Percentiles rank a stretch among this genome's conserved stretches.
These are phyloP conservation scores for Pachypanchax playfairii DNA, from an alignment of 2,113 vertebrate genomes.

Conservation along the genomic window DNA sequence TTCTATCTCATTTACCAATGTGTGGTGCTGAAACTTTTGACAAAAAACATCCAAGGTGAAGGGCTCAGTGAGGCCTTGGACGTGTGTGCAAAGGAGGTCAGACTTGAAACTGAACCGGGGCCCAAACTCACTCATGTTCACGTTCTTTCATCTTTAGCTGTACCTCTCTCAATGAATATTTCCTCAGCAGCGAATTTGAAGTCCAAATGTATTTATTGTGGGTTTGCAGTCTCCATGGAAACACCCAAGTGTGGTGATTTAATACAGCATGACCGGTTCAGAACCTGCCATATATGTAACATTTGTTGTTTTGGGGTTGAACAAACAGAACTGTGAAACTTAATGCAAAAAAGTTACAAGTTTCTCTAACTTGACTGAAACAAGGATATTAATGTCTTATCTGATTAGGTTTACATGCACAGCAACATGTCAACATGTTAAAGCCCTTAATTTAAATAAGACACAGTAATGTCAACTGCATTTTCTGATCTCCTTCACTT, in stretches of 20 bases:
- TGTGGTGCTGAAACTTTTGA: constrained; percentile 68
- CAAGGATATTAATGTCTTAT: constrained; percentile 31
- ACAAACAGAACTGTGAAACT: constrained; percentile 54
- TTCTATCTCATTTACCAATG: constrained; percentile 68
- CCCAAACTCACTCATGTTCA: too few species aligned
- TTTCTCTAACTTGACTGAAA: constrained; percentile 46
- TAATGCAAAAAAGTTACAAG: constrained; percentile 39
- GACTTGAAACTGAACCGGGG: too few species aligned
- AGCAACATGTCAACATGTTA: too few species aligned
- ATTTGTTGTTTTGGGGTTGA: constrained; percentile 50
- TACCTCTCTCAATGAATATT: constrained; percentile 20
- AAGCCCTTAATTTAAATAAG: too few species aligned
- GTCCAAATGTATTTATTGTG: constrained; percentile 16
- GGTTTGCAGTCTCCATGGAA: constrained; percentile 30
- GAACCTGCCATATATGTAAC: constrained; percentile 47
- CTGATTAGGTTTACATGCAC: too few species aligned
- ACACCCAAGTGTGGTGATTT: constrained; percentile 53
- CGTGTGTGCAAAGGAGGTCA: not conserved
- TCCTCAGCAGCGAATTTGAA: constrained; percentile 26
- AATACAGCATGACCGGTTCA: constrained; percentile 53
- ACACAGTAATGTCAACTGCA: too few species aligned
- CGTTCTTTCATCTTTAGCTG: constrained; percentile 11
- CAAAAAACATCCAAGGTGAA: constrained; percentile 62
- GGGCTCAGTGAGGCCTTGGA: not conserved
- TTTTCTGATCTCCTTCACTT: too few species aligned